Evolutionary conservation across 2,113 vertebrate genomes (phyloP).

Genomic region (Dendrocopos noguchii): DNA sequence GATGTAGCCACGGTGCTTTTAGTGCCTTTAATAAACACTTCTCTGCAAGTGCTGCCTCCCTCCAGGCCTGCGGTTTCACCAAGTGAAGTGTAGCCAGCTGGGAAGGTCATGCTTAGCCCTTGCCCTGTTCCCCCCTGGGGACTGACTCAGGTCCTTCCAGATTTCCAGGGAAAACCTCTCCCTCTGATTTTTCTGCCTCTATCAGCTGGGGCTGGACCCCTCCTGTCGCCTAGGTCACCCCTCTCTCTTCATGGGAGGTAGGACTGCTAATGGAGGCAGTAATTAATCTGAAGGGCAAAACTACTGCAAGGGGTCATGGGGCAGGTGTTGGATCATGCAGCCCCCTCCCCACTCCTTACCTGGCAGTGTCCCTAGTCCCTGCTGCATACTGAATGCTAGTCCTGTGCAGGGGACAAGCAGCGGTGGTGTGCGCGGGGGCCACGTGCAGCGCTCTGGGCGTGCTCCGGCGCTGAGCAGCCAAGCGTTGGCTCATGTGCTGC

Average conservation of each 20-base stretch:
- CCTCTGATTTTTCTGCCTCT: background rate
- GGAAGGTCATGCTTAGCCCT: background rate
- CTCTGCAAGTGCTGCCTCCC: background rate
- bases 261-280: accelerated
- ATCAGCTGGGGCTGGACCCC: background rate
- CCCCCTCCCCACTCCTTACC: accelerated
- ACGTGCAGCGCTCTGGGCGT: background rate
- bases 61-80: background rate
- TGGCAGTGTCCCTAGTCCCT: accelerated
- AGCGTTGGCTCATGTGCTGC: background rate
- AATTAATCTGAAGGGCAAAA: background rate
- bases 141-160: conserved; percentile 25
- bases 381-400: accelerated
- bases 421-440: accelerated
- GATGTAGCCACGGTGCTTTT: conserved; percentile 62
- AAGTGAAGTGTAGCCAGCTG: accelerated
- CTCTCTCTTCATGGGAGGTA: background rate
- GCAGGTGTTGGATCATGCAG: no score
- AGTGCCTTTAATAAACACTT: conserved; percentile 69
- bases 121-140: background rate
- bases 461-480: background rate
- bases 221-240: accelerated
- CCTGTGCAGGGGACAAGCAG: background rate
- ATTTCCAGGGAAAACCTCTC: background rate
- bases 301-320: background rate